Evolutionary conservation across 1,140 invertebrate genomes (phyloP).

Genomic region (Neelides sp.): DNA sequence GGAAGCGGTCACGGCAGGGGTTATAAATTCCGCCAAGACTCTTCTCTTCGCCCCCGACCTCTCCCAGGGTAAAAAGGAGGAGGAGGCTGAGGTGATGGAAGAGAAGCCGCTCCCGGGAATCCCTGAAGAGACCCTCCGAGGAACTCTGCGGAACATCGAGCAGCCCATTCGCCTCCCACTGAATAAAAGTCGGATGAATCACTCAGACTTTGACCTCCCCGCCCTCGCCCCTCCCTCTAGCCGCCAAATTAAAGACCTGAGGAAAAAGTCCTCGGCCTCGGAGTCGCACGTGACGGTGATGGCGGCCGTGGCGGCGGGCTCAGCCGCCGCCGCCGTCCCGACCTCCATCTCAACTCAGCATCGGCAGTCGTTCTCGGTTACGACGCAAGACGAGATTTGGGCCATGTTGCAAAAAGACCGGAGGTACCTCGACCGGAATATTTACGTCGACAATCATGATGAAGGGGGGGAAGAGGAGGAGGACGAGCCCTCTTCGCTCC

Average conservation of each 20-base stretch:
- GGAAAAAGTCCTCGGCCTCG: constrained; percentile 13
- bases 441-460: constrained; percentile 1
- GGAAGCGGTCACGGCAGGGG: constrained; percentile 12
- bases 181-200: too few species aligned
- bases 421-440: constrained; percentile 21
- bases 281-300: constrained; percentile 12
- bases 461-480: constrained; percentile 12
- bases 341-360: constrained; percentile 9
- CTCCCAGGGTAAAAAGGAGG: not conserved
- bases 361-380: constrained; percentile 16
- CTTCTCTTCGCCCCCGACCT: constrained; percentile 21
- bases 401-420: constrained; percentile 30
- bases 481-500: constrained; percentile 12
- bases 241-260: constrained; percentile 12
- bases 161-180: too few species aligned
- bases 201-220: constrained; percentile 4
- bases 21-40: constrained; percentile 24
- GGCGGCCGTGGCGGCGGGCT: constrained; percentile 6
- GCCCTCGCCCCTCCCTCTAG: constrained; percentile 14
- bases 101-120: not conserved
- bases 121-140: not conserved
- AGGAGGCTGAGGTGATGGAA: not conserved
- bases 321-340: not conserved
- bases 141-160: not conserved
- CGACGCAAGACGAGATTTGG: constrained; percentile 32